Conservation (phyloP, 2,888 invertebrate genomes). For the Rhimphoctona megacephalus region DNA sequence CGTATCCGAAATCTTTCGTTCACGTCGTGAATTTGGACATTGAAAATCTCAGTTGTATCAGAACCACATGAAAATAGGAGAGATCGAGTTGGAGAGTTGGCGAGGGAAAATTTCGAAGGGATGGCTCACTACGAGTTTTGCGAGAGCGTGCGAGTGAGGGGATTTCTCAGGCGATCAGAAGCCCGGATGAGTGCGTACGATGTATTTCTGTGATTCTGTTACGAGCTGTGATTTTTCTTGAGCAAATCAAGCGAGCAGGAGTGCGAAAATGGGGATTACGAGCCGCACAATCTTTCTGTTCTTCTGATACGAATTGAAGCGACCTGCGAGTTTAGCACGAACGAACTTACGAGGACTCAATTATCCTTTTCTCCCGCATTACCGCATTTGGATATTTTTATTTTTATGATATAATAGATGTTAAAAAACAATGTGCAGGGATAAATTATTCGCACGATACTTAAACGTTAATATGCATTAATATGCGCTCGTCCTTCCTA, state of each 20-base stretch:
- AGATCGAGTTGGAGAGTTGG: not conserved
- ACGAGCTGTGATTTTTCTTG: not conserved
- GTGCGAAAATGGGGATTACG: too few relatives aligned
- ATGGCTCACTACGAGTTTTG: too few relatives aligned
- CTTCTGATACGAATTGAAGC: too few relatives aligned
- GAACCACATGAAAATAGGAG: not conserved
- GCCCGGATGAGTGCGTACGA: not conserved
- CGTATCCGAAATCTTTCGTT: not conserved
- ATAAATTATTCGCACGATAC: not conserved
- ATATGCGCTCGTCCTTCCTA: too few relatives aligned
- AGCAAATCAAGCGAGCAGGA: not conserved
- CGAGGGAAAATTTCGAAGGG: too few relatives aligned
- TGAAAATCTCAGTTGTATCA: slow-evolving; percentile 13
- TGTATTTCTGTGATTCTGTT: not conserved
- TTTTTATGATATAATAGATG: not conserved
- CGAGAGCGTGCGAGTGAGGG: too few relatives aligned
- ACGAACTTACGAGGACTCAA: too few relatives aligned
- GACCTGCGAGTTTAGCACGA: too few relatives aligned
- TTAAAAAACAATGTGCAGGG: not conserved
- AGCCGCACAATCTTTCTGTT: too few relatives aligned
- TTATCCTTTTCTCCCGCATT: too few relatives aligned
- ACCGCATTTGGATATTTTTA: too few relatives aligned
- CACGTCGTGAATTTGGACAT: slow-evolving; percentile 16
- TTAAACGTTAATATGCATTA: not conserved
- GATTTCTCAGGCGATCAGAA: too few relatives aligned